Evolutionary conservation across 2,113 vertebrate genomes (phyloP).

Genomic region (Menura novaehollandiae): DNA sequence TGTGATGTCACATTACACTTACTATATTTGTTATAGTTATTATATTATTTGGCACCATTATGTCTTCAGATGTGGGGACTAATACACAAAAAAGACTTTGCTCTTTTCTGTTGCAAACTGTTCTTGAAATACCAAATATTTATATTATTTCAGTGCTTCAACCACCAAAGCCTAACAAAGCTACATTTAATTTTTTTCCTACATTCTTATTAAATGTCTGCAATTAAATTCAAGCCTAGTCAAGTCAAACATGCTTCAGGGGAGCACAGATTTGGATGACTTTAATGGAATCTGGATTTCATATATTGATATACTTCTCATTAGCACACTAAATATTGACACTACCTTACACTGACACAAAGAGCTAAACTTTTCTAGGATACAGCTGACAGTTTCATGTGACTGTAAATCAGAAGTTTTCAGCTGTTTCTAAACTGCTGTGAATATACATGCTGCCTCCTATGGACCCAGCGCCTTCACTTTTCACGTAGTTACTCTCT

Average conservation of each 20-base stretch:
- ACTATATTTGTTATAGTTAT: neutral
- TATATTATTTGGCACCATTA: neutral
- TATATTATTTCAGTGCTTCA: neutral
- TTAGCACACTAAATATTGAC: conserved; percentile 28
- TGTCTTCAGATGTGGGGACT: neutral
- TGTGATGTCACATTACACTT: neutral
- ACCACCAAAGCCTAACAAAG: neutral
- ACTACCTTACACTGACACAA: neutral
- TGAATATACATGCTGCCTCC: neutral
- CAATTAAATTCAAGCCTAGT: neutral
- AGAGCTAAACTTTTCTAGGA: neutral
- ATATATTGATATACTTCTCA: conserved; percentile 1
- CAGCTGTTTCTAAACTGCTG: neutral
- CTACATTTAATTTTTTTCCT: neutral
- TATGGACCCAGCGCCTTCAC: neutral
- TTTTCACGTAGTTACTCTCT: neutral
- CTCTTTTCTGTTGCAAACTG: neutral
- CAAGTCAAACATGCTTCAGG: conserved; percentile 21
- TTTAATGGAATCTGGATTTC: neutral
- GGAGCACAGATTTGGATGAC: neutral
- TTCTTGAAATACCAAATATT: neutral
- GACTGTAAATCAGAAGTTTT: neutral
- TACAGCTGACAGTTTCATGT: neutral
- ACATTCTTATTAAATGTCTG: neutral
- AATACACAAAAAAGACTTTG: neutral